Conservation (phyloP, 1,140 invertebrate genomes). For the Drosophila santomea region DNA sequence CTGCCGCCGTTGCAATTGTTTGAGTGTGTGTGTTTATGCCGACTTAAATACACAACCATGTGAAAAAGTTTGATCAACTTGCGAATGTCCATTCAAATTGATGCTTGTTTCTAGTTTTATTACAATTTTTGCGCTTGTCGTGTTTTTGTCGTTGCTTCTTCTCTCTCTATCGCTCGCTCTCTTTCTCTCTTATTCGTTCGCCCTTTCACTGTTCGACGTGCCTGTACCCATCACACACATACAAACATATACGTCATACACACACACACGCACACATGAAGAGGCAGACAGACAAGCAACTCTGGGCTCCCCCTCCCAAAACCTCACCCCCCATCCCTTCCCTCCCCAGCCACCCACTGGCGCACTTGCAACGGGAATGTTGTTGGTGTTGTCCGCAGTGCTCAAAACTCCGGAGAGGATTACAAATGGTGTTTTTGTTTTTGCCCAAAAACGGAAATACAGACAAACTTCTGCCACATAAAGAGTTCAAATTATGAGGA, state of each 20-base stretch:
- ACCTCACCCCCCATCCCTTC: background rate
- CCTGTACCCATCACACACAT: slow-evolving; percentile 66
- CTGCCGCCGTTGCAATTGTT: slow-evolving; percentile 46
- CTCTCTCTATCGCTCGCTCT: slow-evolving; percentile 7
- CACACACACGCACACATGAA: slow-evolving; percentile 21
- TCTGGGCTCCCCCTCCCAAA: slow-evolving; percentile 30
- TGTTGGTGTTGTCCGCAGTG: slow-evolving; percentile 22
- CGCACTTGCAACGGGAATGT: slow-evolving; percentile 39
- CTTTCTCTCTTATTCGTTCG: slow-evolving; percentile 35
- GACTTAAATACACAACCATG: slow-evolving; percentile 57
- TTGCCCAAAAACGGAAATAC: slow-evolving; percentile 8
- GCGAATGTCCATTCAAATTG: slow-evolving; percentile 72
- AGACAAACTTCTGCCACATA: slow-evolving; percentile 10
- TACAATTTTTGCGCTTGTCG: slow-evolving; percentile 78
- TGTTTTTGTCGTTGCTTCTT: slow-evolving; percentile 67
- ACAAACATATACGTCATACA: slow-evolving; percentile 33
- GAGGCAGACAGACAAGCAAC: slow-evolving; percentile 46
- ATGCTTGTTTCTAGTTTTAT: slow-evolving; percentile 80
- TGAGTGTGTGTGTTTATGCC: slow-evolving; percentile 54
- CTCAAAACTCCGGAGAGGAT: slow-evolving; percentile 29
- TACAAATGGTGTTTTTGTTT: slow-evolving; percentile 25
- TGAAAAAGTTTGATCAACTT: slow-evolving; percentile 67
- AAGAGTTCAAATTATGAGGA: slow-evolving; percentile 1
- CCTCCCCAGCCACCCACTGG: slow-evolving; percentile 8
- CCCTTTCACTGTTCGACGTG: slow-evolving; percentile 69